Percentiles rank a stretch among this genome's conserved stretches.
Evolutionary conservation across 2,797 vertebrate genomes (phyloP).

Genomic region (Gallinago nigripennis): DNA sequence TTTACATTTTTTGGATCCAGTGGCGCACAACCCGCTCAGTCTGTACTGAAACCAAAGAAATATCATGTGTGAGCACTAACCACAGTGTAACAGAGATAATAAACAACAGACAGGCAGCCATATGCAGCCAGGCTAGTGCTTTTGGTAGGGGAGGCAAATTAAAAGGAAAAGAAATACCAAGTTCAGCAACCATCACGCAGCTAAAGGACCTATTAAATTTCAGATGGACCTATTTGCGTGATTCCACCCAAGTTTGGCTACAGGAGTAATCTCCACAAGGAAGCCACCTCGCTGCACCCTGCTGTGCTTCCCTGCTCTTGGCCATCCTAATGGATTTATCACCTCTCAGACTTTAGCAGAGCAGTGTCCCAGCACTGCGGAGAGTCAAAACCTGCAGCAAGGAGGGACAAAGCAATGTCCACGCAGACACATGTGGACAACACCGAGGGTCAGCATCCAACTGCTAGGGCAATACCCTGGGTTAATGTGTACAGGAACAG

Average conservation of each 20-base stretch:
- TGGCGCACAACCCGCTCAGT: slow-evolving; percentile 70
- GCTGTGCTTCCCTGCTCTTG: not conserved
- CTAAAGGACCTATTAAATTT: not conserved
- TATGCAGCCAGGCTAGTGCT: not conserved
- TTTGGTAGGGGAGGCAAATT: slow-evolving; percentile 22
- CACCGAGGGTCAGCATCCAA: accelerated
- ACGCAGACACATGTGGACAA: accelerated
- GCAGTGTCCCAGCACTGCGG: not conserved
- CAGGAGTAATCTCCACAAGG: not conserved
- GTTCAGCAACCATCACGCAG: not conserved
- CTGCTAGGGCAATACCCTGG: not conserved
- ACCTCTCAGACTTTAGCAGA: not conserved
- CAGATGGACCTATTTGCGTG: not conserved
- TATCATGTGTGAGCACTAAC: slow-evolving; percentile 73
- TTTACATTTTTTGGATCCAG: slow-evolving; percentile 78
- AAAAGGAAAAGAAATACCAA: slow-evolving; percentile 5
- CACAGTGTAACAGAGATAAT: slow-evolving; percentile 76
- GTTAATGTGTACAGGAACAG: accelerated
- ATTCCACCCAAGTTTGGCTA: not conserved
- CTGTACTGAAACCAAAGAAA: slow-evolving; percentile 77
- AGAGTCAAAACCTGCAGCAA: not conserved
- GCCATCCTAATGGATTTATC: not conserved
- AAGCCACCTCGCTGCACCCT: not conserved
- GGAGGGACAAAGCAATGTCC: not conserved
- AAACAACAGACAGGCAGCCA: slow-evolving; percentile 75